Evolutionary conservation across 2,113 vertebrate genomes (phyloP).

Genomic region (Bufo gargarizans): DNA sequence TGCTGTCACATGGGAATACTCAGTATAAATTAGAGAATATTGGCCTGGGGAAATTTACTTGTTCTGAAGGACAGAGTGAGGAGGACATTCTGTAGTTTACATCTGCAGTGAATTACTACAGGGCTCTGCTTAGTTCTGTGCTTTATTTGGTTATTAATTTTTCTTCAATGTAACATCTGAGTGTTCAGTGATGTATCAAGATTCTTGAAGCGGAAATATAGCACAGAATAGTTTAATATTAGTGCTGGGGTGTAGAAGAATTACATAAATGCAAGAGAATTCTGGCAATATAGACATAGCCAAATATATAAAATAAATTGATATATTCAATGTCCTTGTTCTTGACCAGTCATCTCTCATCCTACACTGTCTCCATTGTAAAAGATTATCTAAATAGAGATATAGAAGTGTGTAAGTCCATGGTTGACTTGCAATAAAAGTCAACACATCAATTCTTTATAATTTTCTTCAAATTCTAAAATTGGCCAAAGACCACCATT

Average conservation of each 20-base stretch:
- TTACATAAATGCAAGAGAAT: background rate
- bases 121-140: background rate
- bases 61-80: background rate
- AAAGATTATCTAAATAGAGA: too few relatives aligned
- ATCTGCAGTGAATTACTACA: background rate
- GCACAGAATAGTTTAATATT: background rate
- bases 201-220: background rate
- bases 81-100: background rate
- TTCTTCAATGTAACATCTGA: background rate
- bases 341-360: too few relatives aligned
- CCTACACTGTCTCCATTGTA: too few relatives aligned
- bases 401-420: too few relatives aligned
- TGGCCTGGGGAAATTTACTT: background rate
- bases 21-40: background rate
- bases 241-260: background rate
- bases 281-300: background rate
- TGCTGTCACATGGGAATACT: background rate
- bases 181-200: background rate
- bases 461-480: too few relatives aligned
- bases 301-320: background rate
- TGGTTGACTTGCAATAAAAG: too few relatives aligned
- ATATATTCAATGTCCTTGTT: too few relatives aligned
- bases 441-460: too few relatives aligned
- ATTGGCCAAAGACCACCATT: too few relatives aligned
- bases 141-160: background rate